Base-by-base conservation (phyloP, 2,797 vertebrate species). In the Poeciliopsis paucimaculata region DNA sequence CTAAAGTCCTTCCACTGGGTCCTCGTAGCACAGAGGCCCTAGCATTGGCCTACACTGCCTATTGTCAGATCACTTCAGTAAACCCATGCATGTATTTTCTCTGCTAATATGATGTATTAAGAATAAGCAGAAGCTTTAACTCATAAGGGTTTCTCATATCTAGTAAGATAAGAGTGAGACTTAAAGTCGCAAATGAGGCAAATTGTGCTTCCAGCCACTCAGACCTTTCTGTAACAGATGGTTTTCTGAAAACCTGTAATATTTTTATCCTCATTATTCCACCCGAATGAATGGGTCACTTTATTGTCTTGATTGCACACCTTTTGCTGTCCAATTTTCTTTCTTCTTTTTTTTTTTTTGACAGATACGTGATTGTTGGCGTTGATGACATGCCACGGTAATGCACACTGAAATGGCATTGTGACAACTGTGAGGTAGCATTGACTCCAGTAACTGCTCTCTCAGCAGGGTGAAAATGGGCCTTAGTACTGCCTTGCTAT, bases 361-460 rank as follows among this genome's bases (percentile, higher is more conserved):
- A 83, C 85, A 82, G 57, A 73, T 75, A 79, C 39, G 72, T 80
- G 89, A 90, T 84, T 86, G 81, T 77, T 81, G 82, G 73, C 75
- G 76, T 75, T 79, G 49, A 84, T 81, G 83, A 77, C 77, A 49
- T 81, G 76, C 81, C 62, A 45, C 57, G 57, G 81, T 85, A 87
- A 86, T 78, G 84, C 86, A 84, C 82, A 90, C 72, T 84, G 83
- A 91, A 93, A 94, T 89, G 88, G 90, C 82, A 88, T 84, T 83
- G 89, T 91, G 93, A 94, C 93, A 93, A 91, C 88, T 83, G 88
- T 92, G 93, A 94, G 94, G 81, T 85, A 88, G 86, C 91, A 93
- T 92, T 92, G 94, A 94, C 92, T 93, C 93, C 92, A 79, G 92
- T 94, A 93, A 93, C 90, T 84, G 87, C 85, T 91, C 81, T 87